phyloP scores from a whole-genome alignment of 2,113 vertebrate genomes.

The Coturnix japonica region DNA sequence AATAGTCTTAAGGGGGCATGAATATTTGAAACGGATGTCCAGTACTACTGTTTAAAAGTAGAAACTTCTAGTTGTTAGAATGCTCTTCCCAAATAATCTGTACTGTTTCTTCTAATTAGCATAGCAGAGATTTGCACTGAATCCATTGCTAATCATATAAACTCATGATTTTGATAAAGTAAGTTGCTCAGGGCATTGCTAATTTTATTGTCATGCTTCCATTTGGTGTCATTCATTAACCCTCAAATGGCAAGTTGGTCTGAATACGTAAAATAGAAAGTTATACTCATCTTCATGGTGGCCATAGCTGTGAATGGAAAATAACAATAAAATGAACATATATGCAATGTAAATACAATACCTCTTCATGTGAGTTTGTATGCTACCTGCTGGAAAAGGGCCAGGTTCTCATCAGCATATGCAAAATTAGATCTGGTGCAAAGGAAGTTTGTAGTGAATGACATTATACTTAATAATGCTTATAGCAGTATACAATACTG shows the following conservation, averaged over 20 bases:
- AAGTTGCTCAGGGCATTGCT: conserved; percentile 60
- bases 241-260: not conserved
- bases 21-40: not conserved
- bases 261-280: not conserved
- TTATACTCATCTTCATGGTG: not conserved
- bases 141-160: conserved; percentile 75
- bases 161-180: conserved; percentile 65
- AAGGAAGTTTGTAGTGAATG: not conserved
- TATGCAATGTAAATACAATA: not conserved
- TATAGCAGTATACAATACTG: not conserved
- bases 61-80: not conserved
- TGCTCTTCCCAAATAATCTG: conserved; percentile 45
- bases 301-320: not conserved
- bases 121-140: conserved; percentile 67
- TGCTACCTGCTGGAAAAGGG: not conserved
- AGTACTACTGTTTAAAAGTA: conserved; percentile 22
- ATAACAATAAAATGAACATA: not conserved
- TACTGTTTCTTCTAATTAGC: conserved; percentile 59
- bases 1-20: not conserved
- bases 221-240: conserved; percentile 64
- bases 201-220: conserved; percentile 75
- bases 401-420: not conserved
- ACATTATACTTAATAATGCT: not conserved
- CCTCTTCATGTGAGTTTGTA: not conserved
- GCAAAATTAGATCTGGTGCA: not conserved